These are phyloP conservation scores for Sinodicranocentrus sp. DNA, from an alignment of 2,888 invertebrate species.

Conservation along the genomic window DNA sequence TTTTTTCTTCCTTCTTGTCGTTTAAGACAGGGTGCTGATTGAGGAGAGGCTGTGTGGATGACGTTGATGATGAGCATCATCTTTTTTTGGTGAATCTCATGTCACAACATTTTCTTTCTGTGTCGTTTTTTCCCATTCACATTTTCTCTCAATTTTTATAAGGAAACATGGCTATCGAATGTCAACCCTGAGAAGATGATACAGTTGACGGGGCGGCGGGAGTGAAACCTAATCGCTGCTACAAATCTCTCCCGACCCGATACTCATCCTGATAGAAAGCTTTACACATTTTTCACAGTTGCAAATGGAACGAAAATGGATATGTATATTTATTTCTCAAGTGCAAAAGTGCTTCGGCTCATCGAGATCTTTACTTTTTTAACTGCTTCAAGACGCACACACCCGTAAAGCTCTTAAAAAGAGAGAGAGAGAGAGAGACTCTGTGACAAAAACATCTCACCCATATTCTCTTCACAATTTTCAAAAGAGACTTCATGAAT, in stretches of 20 bases:
- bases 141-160: conserved; percentile 36
- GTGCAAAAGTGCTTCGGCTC: conserved; percentile 66
- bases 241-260: conserved; percentile 58
- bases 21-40: conserved; percentile 65
- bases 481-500: neutral
- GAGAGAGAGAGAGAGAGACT: conserved; percentile 35
- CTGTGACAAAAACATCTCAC: conserved; percentile 63
- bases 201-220: conserved; percentile 67
- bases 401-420: neutral
- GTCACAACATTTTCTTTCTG: conserved; percentile 17
- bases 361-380: conserved; percentile 41
- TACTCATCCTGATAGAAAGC: neutral
- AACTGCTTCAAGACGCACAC: conserved; percentile 42
- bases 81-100: neutral
- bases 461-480: neutral
- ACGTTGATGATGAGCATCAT: neutral
- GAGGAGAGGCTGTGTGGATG: conserved; percentile 37
- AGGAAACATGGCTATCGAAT: conserved; percentile 69
- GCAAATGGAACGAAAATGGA: conserved; percentile 8
- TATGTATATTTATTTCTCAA: conserved; percentile 17
- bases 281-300: neutral
- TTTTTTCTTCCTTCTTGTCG: neutral
- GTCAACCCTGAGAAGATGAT: conserved; percentile 57
- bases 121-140: neutral
- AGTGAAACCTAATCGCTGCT: conserved; percentile 67